Percentiles rank a stretch among this genome's conserved stretches.
Conservation (phyloP, 1,140 invertebrate species). For the Papilio glaucus region DNA sequence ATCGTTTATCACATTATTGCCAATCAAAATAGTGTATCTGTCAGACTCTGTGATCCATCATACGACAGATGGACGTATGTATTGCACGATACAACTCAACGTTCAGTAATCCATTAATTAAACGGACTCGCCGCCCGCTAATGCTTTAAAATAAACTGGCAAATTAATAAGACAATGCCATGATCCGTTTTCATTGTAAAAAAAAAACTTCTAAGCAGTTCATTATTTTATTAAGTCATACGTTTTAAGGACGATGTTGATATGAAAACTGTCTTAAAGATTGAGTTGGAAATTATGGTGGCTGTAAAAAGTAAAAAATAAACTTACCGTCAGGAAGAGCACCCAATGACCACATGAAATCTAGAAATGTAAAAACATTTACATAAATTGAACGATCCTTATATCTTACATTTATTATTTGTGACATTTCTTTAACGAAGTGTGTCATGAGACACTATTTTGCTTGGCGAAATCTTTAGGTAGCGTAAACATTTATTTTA, state of each 20-base stretch:
- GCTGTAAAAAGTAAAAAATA: conserved; percentile 60
- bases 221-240: background rate
- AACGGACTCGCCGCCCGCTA: conserved; percentile 52
- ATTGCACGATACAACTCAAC: conserved; percentile 44
- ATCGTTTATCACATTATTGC: conserved; percentile 82
- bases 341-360: conserved; percentile 99
- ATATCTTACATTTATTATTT: conserved; percentile 68
- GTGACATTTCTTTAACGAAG: conserved; percentile 54
- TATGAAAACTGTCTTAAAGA: conserved; percentile 50
- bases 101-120: conserved; percentile 67
- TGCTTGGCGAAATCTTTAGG: conserved; percentile 74
- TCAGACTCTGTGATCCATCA: conserved; percentile 78
- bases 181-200: conserved; percentile 61
- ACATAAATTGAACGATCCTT: conserved; percentile 83
- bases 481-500: conserved; percentile 41
- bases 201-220: conserved; percentile 16
- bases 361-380: conserved; percentile 92
- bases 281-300: conserved; percentile 61
- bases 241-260: background rate
- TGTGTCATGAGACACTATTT: conserved; percentile 82
- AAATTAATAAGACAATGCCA: conserved; percentile 55
- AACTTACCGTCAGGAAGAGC: conserved; percentile 97
- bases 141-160: conserved; percentile 59
- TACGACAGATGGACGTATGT: conserved; percentile 58
- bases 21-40: conserved; percentile 84